Conservation (phyloP, 1,140 invertebrate genomes). For the Camponotus floridanus region DNA sequence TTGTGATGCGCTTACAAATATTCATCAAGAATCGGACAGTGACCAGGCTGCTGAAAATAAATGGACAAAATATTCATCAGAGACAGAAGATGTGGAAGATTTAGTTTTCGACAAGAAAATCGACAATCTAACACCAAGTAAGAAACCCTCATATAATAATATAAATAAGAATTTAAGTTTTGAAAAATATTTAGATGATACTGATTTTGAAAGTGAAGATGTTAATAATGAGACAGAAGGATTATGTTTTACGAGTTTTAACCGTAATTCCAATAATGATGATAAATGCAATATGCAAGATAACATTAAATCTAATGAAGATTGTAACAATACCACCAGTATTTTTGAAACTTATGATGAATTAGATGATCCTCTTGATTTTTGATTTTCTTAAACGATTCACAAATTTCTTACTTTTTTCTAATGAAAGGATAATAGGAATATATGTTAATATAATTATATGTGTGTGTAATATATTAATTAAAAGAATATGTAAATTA, state of each 20-base stretch:
- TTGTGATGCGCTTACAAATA: not conserved
- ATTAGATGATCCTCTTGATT: constrained; percentile 63
- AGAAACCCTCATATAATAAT: not conserved
- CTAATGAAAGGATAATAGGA: not conserved
- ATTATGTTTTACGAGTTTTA: not conserved
- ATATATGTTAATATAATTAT: too few relatives aligned
- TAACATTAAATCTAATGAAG: not conserved
- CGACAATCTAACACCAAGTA: not conserved
- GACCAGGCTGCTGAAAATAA: constrained; percentile 14
- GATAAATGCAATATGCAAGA: not conserved
- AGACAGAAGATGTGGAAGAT: constrained; percentile 8
- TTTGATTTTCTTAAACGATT: constrained; percentile 56
- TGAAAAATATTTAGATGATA: constrained; percentile 7
- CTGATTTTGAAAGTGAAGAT: not conserved
- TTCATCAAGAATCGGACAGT: not conserved
- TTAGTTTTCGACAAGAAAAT: not conserved
- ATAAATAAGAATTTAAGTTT: not conserved
- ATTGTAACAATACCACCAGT: not conserved
- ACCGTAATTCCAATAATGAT: not conserved
- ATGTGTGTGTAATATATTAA: not conserved
- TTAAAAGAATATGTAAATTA: constrained; percentile 28
- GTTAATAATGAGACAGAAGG: constrained; percentile 12
- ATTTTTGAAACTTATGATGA: constrained; percentile 69
- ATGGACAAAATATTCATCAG: constrained; percentile 36
- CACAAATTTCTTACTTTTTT: not conserved